Base-by-base conservation (phyloP, 2,888 invertebrate genomes). In the Synergus laeviventris region DNA sequence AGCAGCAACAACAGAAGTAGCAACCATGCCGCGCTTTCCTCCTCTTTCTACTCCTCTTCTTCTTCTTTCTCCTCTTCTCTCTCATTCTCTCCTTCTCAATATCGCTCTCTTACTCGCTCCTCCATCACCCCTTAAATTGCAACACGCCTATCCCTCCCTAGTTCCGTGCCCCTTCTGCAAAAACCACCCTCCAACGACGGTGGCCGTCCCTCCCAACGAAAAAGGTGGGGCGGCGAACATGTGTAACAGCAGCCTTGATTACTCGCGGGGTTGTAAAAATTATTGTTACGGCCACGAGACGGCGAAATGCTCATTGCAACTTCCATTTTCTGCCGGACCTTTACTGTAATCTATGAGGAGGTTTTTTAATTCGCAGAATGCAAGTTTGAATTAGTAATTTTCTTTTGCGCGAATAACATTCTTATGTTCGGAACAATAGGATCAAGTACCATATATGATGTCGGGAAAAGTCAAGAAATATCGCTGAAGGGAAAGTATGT, bases 201-300 rank as follows among this genome's bases (percentile, higher is more conserved):
- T 36, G 78, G 60, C 60, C 82, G 80, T 76, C 70, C 70, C 70
- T 70, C 70, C 16, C 49, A 82, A 79, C 78, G 75, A 70, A 78
- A 76, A 76, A 84, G 84, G 84, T 85, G 84, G 83, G 86, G 84
- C 76, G 81, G 76, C 79, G 81, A 84, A 89, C 89, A 89, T 89
- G 89, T 88, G 88, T 89, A 89, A 87, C 87, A 85, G 87, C 86
- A 87, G 87, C 85, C 86, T 88, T 88, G 89, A 89, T 89, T 89
- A 87, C 90, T 84, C 86, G 86, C 85, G 87, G 86, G 85, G 84
- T 88, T 89, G 88, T 89, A 89, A 90, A 90, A 90, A 89, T 89
- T 88, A 89, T 88, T 88, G 88, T 88, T 86, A 86, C 84, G 76
- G 75, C 83, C 84, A 82, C 85, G 81, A 81, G 81, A 74, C 84